phyloP scores from a whole-genome alignment of 1,140 invertebrate genomes.

The Ips nitidus region DNA sequence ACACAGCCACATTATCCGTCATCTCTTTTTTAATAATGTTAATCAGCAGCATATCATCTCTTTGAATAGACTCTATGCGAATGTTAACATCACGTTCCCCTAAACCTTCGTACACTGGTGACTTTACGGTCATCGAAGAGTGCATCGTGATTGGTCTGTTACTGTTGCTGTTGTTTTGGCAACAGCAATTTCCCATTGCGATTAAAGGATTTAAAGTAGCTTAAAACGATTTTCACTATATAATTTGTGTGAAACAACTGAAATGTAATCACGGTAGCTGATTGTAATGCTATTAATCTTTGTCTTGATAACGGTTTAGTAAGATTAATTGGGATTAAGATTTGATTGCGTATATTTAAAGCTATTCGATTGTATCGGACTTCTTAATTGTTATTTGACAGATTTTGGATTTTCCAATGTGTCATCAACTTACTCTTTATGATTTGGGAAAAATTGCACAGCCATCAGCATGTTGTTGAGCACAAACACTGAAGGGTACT shows the following conservation, averaged over 20 bases:
- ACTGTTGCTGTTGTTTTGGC: background rate
- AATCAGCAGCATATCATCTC: constrained; percentile 55
- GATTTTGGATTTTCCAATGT: too few relatives aligned
- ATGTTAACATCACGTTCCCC: constrained; percentile 18
- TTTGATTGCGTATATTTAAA: too few relatives aligned
- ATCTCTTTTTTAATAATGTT: constrained; percentile 61
- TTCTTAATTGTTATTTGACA: too few relatives aligned
- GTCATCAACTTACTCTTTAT: constrained; percentile 62
- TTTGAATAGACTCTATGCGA: constrained; percentile 39
- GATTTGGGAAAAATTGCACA: constrained; percentile 76
- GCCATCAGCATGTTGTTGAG: constrained; percentile 75
- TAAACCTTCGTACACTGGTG: background rate
- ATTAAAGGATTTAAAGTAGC: too few relatives aligned
- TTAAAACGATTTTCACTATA: too few relatives aligned
- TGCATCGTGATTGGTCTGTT: background rate
- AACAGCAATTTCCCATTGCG: constrained; percentile 8
- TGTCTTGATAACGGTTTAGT: too few relatives aligned
- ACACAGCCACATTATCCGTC: constrained; percentile 62
- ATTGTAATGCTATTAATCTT: too few relatives aligned
- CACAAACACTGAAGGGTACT: constrained; percentile 66
- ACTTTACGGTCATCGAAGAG: background rate
- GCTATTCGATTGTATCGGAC: too few relatives aligned
- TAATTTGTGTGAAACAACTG: too few relatives aligned
- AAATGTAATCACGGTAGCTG: too few relatives aligned
- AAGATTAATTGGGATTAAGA: too few relatives aligned